Evolutionary conservation across 1,140 invertebrate species (phyloP).

Genomic region (Papilio helenus): DNA sequence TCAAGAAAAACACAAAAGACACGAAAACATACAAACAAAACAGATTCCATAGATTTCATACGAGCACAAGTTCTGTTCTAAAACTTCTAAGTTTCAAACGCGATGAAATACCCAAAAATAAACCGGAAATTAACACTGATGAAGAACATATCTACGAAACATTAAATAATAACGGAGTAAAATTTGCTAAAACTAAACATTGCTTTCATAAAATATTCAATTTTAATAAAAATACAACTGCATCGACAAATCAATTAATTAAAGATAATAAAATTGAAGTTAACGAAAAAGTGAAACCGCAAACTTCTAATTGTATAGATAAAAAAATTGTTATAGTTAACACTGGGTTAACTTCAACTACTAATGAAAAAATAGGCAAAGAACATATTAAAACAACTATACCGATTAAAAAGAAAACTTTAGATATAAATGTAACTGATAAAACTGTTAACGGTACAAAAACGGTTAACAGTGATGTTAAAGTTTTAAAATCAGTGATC

Average conservation of each 20-base stretch:
- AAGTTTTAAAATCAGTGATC: constrained; percentile 82
- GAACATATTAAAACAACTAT: constrained; percentile 35
- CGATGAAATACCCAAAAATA: constrained; percentile 11
- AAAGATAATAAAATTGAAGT: constrained; percentile 53
- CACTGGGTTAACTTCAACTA: constrained; percentile 39
- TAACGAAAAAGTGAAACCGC: constrained; percentile 27
- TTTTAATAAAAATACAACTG: constrained; percentile 13
- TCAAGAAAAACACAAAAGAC: constrained; percentile 36
- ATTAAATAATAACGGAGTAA: constrained; percentile 32
- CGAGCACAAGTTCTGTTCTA: constrained; percentile 49
- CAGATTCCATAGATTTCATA: constrained; percentile 48
- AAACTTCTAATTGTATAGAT: constrained; percentile 30
- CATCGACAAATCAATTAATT: constrained; percentile 39
- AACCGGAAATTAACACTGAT: constrained; percentile 2
- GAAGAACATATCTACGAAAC: constrained; percentile 47
- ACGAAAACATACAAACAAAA: constrained; percentile 40
- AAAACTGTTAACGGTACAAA: constrained; percentile 18
- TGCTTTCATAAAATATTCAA: constrained; percentile 23
- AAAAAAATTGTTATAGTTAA: constrained; percentile 37
- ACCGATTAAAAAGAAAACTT: neutral
- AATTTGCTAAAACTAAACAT: constrained; percentile 17
- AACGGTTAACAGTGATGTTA: neutral
- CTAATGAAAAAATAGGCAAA: constrained; percentile 40
- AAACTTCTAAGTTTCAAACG: constrained; percentile 53
- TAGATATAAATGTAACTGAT: neutral